Percentiles rank a stretch among this genome's conserved stretches.
Evolutionary conservation across 2,888 invertebrate species (phyloP).

Genomic region (Morinoia aosen): DNA sequence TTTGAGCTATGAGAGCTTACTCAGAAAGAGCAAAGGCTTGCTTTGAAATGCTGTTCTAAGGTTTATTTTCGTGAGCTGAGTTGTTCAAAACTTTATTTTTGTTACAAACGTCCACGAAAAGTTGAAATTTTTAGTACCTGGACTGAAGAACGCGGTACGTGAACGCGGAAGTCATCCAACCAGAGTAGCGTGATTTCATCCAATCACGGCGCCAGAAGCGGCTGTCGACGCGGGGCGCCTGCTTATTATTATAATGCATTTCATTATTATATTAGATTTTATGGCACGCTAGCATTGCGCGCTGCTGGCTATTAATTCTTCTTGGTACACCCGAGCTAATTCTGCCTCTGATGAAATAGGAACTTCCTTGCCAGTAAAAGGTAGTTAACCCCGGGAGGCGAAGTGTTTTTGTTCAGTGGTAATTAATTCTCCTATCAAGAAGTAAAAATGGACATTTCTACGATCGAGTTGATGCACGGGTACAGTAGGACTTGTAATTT

Average conservation of each 20-base stretch:
- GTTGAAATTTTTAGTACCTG: not conserved
- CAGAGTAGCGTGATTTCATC: not conserved
- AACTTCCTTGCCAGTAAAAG: not conserved
- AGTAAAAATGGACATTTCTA: not conserved
- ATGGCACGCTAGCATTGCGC: not conserved
- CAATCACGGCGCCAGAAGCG: not conserved
- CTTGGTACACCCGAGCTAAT: not conserved
- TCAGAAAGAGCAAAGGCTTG: too few relatives aligned
- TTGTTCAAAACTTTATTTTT: not conserved
- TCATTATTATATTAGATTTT: not conserved
- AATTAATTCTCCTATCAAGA: not conserved
- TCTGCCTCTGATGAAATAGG: not conserved
- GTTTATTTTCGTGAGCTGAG: not conserved
- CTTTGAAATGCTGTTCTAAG: too few relatives aligned
- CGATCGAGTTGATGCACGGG: not conserved
- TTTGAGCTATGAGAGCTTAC: too few relatives aligned
- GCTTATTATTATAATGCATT: not conserved
- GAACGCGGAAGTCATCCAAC: not conserved
- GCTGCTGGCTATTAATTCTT: not conserved
- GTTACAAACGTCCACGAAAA: not conserved
- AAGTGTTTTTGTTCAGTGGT: not conserved
- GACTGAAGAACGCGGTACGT: not conserved
- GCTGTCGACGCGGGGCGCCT: not conserved
- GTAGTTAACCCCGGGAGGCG: not conserved
- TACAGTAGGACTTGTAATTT: not conserved